Evolutionary conservation across 2,113 vertebrate species (phyloP), one percentile per base, ranked within the genome.

Genomic region (Toxotes chatareus): DNA sequence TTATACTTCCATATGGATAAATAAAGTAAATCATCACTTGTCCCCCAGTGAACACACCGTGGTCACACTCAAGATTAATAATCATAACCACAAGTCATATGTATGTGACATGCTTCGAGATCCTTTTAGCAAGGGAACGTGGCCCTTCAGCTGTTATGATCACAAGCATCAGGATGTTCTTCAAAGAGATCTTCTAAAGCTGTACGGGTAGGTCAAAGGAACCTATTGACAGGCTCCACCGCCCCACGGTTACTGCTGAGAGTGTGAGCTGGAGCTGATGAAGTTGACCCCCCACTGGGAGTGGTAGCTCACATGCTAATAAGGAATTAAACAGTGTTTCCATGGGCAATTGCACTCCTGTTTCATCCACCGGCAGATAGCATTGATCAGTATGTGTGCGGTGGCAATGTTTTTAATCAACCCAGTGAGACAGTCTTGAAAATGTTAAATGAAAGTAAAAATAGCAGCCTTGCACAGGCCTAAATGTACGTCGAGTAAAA

Each of bases 371-470:
- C 40, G 3, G 38, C 62, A 83, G 85, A 87, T 87, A 89, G 71
- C 80, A 89, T 86, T 91, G 85, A 91, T 91, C 80, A 71, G 73
- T 32, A 11, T 10, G 60, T 70, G 67, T 71, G 84, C 10, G 63
- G 84, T 9, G 7, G 61, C 68, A 59, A 65, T 75, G 82, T 69
- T 78, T 80, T 79, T 65, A 78, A 80, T 73, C 14, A 32, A 79
- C 53, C 64, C 73, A 7, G 16, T 69, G 76, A 53, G 67, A 63
- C 68, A 65, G 57, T 11, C 5, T 27, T 69, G 74, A 49, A 62
- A 65, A 66, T 79, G 79, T 56, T 69, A 3, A 49, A 72, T 40
- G 47, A 51, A 76, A 40, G 51, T 2, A 73, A 57, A 49, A 65
- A 12, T 21, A 42, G 32, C 62, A 57, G 61, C 55, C 65, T 51